Evolutionary conservation across 2,888 invertebrate species (phyloP).

Genomic region (Morpho achilles): DNA sequence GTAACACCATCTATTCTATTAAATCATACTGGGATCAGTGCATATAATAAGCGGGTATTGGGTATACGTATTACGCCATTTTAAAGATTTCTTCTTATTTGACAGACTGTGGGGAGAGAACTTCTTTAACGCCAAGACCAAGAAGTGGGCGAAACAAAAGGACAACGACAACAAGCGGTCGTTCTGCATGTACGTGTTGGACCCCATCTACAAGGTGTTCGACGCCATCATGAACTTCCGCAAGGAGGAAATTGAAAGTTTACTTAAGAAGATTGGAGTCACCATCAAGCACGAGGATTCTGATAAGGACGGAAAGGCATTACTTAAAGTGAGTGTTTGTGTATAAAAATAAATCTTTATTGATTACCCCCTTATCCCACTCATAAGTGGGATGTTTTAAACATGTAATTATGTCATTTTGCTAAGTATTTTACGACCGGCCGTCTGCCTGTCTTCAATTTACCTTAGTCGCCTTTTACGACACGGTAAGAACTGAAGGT

Average conservation of each 20-base stretch:
- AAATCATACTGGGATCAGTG: too few species aligned
- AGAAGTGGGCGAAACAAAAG: slow-evolving; percentile 98
- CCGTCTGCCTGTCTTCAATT: too few species aligned
- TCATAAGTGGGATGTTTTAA: too few species aligned
- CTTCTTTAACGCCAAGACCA: slow-evolving; percentile 97
- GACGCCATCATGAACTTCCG: slow-evolving; percentile 93
- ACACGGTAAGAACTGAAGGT: too few species aligned
- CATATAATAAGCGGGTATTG: too few species aligned
- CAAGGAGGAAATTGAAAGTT: slow-evolving; percentile 93
- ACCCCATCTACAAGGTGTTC: slow-evolving; percentile 98
- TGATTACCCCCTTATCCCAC: too few species aligned
- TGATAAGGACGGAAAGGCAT: slow-evolving; percentile 96
- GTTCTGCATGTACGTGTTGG: slow-evolving; percentile 99
- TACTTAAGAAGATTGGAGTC: slow-evolving; percentile 95
- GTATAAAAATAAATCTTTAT: too few species aligned
- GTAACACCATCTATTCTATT: too few species aligned
- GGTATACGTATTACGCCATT: not conserved
- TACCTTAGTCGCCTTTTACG: too few species aligned
- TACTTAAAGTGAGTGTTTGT: slow-evolving; percentile 93
- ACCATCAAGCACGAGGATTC: slow-evolving; percentile 95
- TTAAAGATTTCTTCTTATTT: not conserved
- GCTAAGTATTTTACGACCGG: too few species aligned
- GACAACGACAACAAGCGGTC: slow-evolving; percentile 96
- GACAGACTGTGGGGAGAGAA: slow-evolving; percentile 96
- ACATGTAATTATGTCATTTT: too few species aligned